Conservation (phyloP, 2,113 vertebrate genomes). For the Cyanistes caeruleus region DNA sequence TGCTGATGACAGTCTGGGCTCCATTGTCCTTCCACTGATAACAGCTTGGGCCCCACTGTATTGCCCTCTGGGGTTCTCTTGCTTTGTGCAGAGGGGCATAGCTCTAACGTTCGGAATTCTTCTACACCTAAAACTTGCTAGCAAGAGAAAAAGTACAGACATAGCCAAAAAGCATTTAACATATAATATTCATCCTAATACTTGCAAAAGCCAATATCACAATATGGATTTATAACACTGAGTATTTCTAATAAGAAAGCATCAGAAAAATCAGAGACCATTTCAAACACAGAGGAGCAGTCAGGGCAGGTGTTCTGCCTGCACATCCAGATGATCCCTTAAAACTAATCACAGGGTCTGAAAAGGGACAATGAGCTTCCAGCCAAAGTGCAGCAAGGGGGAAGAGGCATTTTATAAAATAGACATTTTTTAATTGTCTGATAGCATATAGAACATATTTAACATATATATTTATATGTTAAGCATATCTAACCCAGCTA, state of each 20-base stretch:
- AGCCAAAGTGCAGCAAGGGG: not conserved
- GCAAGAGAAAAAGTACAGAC: too few relatives aligned
- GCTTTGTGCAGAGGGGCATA: too few relatives aligned
- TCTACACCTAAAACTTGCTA: too few relatives aligned
- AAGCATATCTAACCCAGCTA: not conserved
- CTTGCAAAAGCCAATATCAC: too few relatives aligned
- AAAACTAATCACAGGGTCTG: not conserved
- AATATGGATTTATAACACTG: too few relatives aligned
- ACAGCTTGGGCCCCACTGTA: too few relatives aligned
- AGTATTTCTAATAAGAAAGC: not conserved
- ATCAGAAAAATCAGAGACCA: not conserved
- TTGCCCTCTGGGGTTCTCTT: too few relatives aligned
- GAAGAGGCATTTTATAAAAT: not conserved
- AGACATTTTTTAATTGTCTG: not conserved
- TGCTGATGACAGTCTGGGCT: too few relatives aligned
- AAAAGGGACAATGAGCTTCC: not conserved
- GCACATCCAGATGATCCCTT: not conserved
- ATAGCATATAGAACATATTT: not conserved
- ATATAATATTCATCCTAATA: too few relatives aligned
- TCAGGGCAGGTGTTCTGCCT: not conserved
- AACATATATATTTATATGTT: accelerated
- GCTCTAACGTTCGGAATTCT: too few relatives aligned
- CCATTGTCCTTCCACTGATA: too few relatives aligned
- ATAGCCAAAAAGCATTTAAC: too few relatives aligned
- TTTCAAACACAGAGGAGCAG: not conserved